Evolutionary conservation across 2,888 invertebrate genomes (phyloP).

Genomic region (Leptopilina drosophilae): DNA sequence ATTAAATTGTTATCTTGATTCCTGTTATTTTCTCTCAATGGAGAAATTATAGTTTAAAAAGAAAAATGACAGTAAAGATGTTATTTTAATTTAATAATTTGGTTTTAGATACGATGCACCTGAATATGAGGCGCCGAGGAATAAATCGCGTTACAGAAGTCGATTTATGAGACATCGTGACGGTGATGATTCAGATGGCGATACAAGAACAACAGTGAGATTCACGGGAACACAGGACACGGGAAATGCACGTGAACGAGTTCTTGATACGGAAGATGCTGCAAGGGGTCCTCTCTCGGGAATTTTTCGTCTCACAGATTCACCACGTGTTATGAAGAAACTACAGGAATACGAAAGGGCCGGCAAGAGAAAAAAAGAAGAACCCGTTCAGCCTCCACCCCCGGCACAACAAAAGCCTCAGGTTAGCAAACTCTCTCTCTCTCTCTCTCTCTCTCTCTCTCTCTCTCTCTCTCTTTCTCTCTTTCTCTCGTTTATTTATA

Average conservation of each 20-base stretch:
- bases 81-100: neutral
- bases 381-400: slow-evolving; percentile 79
- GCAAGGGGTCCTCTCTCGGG: slow-evolving; percentile 92
- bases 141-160: slow-evolving; percentile 74
- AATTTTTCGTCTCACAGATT: slow-evolving; percentile 91
- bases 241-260: slow-evolving; percentile 80
- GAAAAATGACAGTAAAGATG: no score
- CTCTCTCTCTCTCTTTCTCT: no score
- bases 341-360: slow-evolving; percentile 88
- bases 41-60: no score
- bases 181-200: slow-evolving; percentile 88
- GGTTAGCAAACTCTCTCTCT: slow-evolving; percentile 72
- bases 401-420: slow-evolving; percentile 79
- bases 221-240: slow-evolving; percentile 79
- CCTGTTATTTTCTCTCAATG: no score
- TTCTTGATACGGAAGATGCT: slow-evolving; percentile 93
- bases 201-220: slow-evolving; percentile 82
- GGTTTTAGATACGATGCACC: slow-evolving; percentile 71
- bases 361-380: slow-evolving; percentile 87
- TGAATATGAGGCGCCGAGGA: slow-evolving; percentile 74
- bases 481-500: no score
- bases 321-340: slow-evolving; percentile 92
- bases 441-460: no score
- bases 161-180: slow-evolving; percentile 80
- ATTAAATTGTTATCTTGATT: neutral